Conservation (phyloP, 2,888 invertebrate genomes). For the Tribolium freemani region DNA sequence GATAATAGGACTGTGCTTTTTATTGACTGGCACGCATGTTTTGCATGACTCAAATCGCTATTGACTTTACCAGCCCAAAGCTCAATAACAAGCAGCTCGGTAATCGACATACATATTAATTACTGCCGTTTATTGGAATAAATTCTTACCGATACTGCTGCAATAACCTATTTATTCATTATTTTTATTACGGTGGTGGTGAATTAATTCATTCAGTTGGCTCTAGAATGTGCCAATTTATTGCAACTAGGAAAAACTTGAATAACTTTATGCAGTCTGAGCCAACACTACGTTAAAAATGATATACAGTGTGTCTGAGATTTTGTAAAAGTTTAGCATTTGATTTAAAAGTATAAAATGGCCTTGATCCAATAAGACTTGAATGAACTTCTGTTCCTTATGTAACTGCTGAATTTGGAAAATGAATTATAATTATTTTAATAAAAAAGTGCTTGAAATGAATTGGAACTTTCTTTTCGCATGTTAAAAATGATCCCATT, state of each 20-base stretch:
- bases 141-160: background rate
- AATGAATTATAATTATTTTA: too few species aligned
- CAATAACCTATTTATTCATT: background rate
- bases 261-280: too few species aligned
- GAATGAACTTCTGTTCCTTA: background rate
- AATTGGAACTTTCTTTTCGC: too few species aligned
- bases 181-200: background rate
- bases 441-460: too few species aligned
- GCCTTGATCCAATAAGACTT: background rate
- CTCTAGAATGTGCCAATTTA: too few species aligned
- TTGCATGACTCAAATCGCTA: slow-evolving; percentile 23
- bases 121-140: background rate
- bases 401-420: background rate
- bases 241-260: too few species aligned
- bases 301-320: too few species aligned
- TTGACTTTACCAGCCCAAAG: slow-evolving; percentile 1
- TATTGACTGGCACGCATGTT: slow-evolving; percentile 29
- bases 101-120: slow-evolving; percentile 9
- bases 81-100: too few species aligned
- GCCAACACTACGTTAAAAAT: too few species aligned
- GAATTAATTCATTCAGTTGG: too few species aligned
- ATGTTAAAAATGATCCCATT: too few species aligned
- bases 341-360: background rate
- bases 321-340: background rate
- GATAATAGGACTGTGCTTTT: slow-evolving; percentile 26